Percentiles rank a stretch among this genome's conserved stretches.
phyloP scores from a whole-genome alignment of 2,113 vertebrate genomes.

The Chamaetylas fuelleborni region DNA sequence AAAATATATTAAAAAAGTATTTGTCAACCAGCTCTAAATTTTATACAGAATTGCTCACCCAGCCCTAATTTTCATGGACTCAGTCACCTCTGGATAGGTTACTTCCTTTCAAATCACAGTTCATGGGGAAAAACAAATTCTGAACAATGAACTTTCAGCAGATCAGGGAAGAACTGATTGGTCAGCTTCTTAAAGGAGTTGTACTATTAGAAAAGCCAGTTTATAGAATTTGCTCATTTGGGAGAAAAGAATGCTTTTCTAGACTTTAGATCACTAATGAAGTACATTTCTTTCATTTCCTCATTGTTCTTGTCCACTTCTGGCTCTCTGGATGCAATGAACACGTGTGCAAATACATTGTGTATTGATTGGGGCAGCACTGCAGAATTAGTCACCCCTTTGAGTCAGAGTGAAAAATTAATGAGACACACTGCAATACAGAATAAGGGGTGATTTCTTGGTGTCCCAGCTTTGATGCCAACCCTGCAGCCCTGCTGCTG shows the following conservation, averaged over 20 bases:
- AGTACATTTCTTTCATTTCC: not conserved
- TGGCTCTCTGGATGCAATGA: not conserved
- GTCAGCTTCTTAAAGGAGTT: not conserved
- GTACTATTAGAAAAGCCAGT: not conserved
- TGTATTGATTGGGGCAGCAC: fast-evolving
- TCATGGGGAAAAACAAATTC: not conserved
- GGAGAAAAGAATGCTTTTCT: not conserved
- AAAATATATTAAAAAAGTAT: not conserved
- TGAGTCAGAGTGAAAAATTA: not conserved
- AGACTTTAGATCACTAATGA: not conserved
- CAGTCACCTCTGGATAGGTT: not conserved
- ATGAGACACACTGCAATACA: not conserved
- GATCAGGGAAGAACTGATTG: not conserved
- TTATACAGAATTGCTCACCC: not conserved
- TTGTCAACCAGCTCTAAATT: not conserved
- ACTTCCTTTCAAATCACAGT: not conserved
- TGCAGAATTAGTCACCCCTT: not conserved
- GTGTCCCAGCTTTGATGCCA: not conserved
- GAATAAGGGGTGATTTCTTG: not conserved
- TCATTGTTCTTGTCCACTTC: not conserved
- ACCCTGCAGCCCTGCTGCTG: not conserved
- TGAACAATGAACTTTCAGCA: not conserved
- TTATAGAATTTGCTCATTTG: not conserved
- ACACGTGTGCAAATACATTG: not conserved
- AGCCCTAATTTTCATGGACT: not conserved